Evolutionary conservation across 2,888 invertebrate species (phyloP).

Genomic region (Cosmia trapezina): DNA sequence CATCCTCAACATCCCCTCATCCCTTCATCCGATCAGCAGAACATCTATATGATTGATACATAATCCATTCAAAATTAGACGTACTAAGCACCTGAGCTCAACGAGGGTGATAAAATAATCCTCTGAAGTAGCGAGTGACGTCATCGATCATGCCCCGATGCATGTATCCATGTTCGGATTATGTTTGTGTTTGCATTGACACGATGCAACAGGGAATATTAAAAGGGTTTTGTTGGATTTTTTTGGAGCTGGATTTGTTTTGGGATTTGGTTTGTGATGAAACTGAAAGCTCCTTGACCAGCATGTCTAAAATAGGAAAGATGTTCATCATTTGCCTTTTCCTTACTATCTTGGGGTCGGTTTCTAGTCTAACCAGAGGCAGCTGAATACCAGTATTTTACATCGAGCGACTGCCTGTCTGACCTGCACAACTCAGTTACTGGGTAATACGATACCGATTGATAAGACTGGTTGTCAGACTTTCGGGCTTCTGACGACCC

Average conservation of each 20-base stretch:
- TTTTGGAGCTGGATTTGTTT: not conserved
- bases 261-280: too few relatives aligned
- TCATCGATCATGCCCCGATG: conserved; percentile 58
- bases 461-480: too few relatives aligned
- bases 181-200: conserved; percentile 50
- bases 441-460: too few relatives aligned
- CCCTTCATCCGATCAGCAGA: conserved; percentile 35
- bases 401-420: too few relatives aligned
- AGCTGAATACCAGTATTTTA: too few relatives aligned
- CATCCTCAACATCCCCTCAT: conserved; percentile 18
- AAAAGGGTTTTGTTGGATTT: not conserved
- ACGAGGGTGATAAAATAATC: conserved; percentile 62
- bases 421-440: too few relatives aligned
- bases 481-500: too few relatives aligned
- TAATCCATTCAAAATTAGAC: conserved; percentile 65
- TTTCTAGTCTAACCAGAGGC: too few relatives aligned
- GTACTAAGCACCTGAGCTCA: conserved; percentile 56
- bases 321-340: too few relatives aligned
- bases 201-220: conserved; percentile 26
- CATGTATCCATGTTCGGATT: conserved; percentile 44
- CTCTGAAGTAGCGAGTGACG: conserved; percentile 40
- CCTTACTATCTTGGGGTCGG: too few relatives aligned
- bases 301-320: too few relatives aligned
- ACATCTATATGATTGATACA: conserved; percentile 51
- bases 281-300: too few relatives aligned